Percentiles rank a stretch among this genome's conserved stretches.
Evolutionary conservation across 2,888 invertebrate species (phyloP).

Genomic region (Criorhina ranunculi): DNA sequence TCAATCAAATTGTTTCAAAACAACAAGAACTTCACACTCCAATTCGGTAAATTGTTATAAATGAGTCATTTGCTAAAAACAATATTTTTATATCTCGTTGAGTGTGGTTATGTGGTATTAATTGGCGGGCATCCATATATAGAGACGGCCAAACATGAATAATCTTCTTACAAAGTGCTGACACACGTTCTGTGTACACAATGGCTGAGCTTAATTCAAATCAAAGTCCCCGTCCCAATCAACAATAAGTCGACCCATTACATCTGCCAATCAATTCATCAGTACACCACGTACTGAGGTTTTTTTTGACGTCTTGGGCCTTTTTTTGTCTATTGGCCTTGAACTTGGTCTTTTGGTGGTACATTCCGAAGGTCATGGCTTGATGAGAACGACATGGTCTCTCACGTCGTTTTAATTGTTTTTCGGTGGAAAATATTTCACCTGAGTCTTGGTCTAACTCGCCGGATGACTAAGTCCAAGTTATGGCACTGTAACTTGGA

Average conservation of each 20-base stretch:
- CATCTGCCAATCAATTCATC: conserved; percentile 58
- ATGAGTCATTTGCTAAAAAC: conserved; percentile 19
- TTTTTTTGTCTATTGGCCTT: conserved; percentile 42
- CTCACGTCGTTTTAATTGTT: conserved; percentile 57
- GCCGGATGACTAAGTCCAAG: conserved; percentile 44
- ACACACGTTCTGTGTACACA: conserved; percentile 46
- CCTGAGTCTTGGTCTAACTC: conserved; percentile 11
- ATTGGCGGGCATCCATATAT: conserved; percentile 19
- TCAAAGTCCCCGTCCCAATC: conserved; percentile 13
- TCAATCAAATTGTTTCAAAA: conserved; percentile 13
- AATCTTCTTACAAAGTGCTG: conserved; percentile 45
- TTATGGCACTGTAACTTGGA: conserved; percentile 46
- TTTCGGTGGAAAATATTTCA: conserved; percentile 46
- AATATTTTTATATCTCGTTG: neutral
- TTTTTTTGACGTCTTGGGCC: neutral
- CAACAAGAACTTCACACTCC: conserved; percentile 20
- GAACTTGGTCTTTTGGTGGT: conserved; percentile 54
- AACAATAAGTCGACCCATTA: conserved; percentile 50
- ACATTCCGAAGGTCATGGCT: conserved; percentile 38
- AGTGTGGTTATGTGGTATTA: conserved; percentile 17
- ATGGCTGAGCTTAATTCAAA: conserved; percentile 11
- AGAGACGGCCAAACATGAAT: conserved; percentile 17
- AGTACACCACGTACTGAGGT: neutral
- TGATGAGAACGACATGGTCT: conserved; percentile 4
- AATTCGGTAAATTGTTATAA: conserved; percentile 32